Evolutionary conservation across 1,140 invertebrate genomes (phyloP), one percentile per base, ranked within the genome.

Genomic region (Dryas iulia): DNA sequence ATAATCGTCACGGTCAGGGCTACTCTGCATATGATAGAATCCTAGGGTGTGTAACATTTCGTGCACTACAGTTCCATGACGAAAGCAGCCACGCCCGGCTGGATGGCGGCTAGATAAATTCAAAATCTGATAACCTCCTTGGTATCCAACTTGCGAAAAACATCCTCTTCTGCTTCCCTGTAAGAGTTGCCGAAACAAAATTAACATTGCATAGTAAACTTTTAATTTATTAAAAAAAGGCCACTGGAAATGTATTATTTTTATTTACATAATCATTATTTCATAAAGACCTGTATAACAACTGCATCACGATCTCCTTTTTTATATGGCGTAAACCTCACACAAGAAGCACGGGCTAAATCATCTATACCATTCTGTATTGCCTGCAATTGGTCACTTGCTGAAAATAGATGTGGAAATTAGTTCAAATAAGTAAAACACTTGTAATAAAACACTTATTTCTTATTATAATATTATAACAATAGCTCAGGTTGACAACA

Each of bases 21-120:
- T 92, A 75, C 94, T 94, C 81, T 97, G 96, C 87, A 96, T 95
- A 76, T 97, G 94, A 76, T 93, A 94, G 76, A 96, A 95, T 0
- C 95, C 95, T 11, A 95, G 82, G 0, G 95, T 93, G 73, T 96
- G 95, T 26, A 95, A 83, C 3, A 96, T 81, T 81, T 96, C 95
- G 69, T 96, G 95, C 3, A 95, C 91, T n/a, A 95, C 91, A 0
- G 93, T 93, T 3, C 92, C 93, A 39, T 93, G 83, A 0, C 90
- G 84, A 69, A 94, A 93, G 61, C 94, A 94, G 0, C 92, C 93
- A 0, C 81, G 75, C 2, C 91, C 92, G 1, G 87, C 90, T 0
- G 93, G 80, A 11, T 88, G 83, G 14, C 90, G 83, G 1, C 85
- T 81, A 12, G 90, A 83, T 3, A 94, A 72, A 78, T 94, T 94